Conservation (phyloP, 2,888 invertebrate genomes). For the Sarcophaga caerulescens region DNA sequence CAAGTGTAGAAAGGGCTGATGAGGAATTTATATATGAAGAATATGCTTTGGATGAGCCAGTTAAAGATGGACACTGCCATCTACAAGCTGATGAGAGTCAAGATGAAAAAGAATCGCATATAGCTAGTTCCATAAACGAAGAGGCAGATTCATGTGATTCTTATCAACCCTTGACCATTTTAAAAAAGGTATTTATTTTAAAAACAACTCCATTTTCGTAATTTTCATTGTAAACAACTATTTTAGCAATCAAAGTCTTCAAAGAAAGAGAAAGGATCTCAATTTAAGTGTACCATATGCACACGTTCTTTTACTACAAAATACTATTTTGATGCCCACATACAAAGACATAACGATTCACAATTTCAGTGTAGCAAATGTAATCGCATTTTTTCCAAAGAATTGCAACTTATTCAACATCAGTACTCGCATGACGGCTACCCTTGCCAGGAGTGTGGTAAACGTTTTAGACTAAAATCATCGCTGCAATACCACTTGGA, state of each 20-base stretch:
- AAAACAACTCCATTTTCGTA: neutral
- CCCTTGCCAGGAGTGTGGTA: slow-evolving; percentile 51
- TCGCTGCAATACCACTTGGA: slow-evolving; percentile 51
- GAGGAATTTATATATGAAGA: slow-evolving; percentile 8
- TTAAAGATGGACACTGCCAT: too few species aligned
- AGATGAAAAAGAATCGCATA: neutral
- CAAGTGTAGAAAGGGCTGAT: neutral
- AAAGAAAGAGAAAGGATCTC: neutral
- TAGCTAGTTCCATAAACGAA: neutral
- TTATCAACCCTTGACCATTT: neutral
- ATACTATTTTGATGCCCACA: slow-evolving; percentile 51
- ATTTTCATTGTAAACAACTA: neutral
- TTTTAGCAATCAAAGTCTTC: slow-evolving; percentile 41
- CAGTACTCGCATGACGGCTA: slow-evolving; percentile 44
- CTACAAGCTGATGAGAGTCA: too few species aligned
- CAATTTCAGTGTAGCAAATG: slow-evolving; percentile 55
- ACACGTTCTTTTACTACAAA: slow-evolving; percentile 33
- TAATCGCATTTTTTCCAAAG: slow-evolving; percentile 57
- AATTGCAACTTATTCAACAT: slow-evolving; percentile 47
- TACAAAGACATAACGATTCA: slow-evolving; percentile 51
- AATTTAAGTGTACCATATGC: neutral
- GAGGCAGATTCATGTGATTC: neutral
- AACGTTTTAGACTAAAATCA: slow-evolving; percentile 46
- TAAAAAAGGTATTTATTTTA: neutral
- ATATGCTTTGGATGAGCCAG: neutral